A percentile compares a stretch with the other conserved stretches of the same genome.
phyloP scores from a whole-genome alignment of 1,140 invertebrate genomes.

The Oreohelix idahoensis region DNA sequence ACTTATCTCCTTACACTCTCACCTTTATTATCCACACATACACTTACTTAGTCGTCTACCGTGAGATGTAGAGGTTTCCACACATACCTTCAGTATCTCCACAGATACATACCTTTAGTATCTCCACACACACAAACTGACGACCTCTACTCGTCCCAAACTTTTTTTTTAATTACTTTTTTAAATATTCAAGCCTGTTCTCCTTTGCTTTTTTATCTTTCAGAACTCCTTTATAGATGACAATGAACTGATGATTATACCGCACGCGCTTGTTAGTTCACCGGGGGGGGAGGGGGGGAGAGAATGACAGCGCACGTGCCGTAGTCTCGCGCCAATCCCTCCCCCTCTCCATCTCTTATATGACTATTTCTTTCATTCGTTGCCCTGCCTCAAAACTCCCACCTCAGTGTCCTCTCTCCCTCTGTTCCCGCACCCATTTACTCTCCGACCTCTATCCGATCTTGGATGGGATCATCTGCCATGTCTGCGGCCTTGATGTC shows the following conservation, averaged over 20 bases:
- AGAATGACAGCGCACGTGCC: constrained; percentile 15
- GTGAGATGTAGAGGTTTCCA: too few relatives aligned
- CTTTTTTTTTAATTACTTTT: constrained; percentile 1
- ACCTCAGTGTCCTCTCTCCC: neutral
- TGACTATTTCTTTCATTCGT: neutral
- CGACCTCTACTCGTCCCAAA: too few relatives aligned
- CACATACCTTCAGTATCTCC: neutral
- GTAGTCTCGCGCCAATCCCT: neutral
- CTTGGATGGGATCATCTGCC: too few relatives aligned
- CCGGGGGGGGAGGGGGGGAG: constrained; percentile 6
- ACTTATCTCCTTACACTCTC: too few relatives aligned
- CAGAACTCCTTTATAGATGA: neutral
- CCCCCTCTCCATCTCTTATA: neutral
- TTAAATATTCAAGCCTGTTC: neutral
- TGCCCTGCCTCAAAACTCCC: neutral
- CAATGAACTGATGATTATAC: constrained; percentile 28
- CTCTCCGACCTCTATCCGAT: too few relatives aligned
- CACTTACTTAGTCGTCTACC: too few relatives aligned
- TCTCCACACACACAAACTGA: too few relatives aligned
- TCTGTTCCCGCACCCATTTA: neutral
- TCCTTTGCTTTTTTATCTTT: neutral
- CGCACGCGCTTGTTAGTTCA: constrained; percentile 32
- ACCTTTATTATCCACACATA: too few relatives aligned
- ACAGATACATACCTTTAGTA: neutral
- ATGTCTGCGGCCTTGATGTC: too few relatives aligned